Base-by-base conservation (phyloP, 2,113 vertebrate genomes). In the Hydrochoerus hydrochaeris region DNA sequence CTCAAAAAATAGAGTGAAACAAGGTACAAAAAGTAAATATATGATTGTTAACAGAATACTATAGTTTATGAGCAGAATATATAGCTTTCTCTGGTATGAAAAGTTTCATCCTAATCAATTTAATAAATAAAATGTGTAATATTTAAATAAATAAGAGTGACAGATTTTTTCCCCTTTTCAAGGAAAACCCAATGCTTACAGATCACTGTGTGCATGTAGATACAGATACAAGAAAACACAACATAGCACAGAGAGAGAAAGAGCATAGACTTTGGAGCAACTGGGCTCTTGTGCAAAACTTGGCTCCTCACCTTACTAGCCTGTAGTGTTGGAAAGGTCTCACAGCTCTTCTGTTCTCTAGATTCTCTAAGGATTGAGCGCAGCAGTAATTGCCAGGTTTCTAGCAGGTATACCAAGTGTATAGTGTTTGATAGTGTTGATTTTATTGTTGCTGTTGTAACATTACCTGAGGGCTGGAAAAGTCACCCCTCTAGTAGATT, bases 251-350 rank as follows among this genome's bases (percentile, higher is more conserved):
- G 19, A 86, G 8, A 13, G 5, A 19, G 16, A 26, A 24, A 85
- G 44, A 84, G 7, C 6, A 63, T 0, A 88, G 3, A 71, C 49
- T 71, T 35, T 3, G 41, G 16, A 71, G 5, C 20, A 46, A 6
- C 4, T 17, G 11, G 5, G 12, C 10, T 67, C 41, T 60, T 57
- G 26, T 26, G 17, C 35, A 26, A 86, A 78, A 41, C 7, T 7
- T 62, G 75, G 17, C 17, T 80, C 9, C 17, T 22, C 7, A 46
- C 2, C 3, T 69, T 26, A 35, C 5, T 41, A 49, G 54, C 0
- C 14, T 10, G 1, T 46, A 19, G 49, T 32, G 1, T 13, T 17
- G 3, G 1, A 1, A 13, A 62, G 49, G n/a, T 54, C 44, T 4
- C 20, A 0, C 19, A 13, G 22, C 13, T 63, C 49, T 52, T 84